Base-by-base conservation (phyloP, 2,888 invertebrate genomes). In the Cephus runcator region DNA sequence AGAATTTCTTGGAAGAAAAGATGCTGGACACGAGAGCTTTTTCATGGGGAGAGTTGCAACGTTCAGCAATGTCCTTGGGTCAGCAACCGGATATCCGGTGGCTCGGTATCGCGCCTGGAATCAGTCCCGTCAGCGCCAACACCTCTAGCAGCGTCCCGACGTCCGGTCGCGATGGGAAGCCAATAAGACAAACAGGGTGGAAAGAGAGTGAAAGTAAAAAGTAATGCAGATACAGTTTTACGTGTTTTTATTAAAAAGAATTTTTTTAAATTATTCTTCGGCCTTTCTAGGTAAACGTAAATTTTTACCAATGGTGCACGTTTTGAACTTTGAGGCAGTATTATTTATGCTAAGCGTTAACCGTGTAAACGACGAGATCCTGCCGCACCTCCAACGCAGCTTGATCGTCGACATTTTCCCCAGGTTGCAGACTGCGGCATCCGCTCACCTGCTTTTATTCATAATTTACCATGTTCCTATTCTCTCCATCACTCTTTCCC, bases 51-150 rank as follows among this genome's bases (percentile, higher is more conserved):
- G 71, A 33, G 31, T 34, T 12, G 71, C 71, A 30, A 33, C 71
- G 31, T 71, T 34, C 71, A 15, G 15, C 71, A 56, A 56, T 56
- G 40, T 56, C 40, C 23, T 56, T 84, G 86, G 87, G 86, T 87
- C 86, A 86, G 86, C 86, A 85, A 56, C 83, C 86, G 89, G 88
- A 89, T 87, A 82, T 85, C 87, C 85, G 85, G 86, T 86, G 87
- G 85, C 80, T 84, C 83, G 83, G 85, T 91, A 91, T 91, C 91
- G 85, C 81, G 82, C 83, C 85, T 88, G 88, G 88, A 87, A 91
- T 91, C 91, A 88, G 84, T 87, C 82, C 85, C 80, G 90, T 91
- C 91, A 90, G 91, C 90, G 40, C 30, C 40, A 77, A 78, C 74
- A 69, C 77, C 77, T 75, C 75, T 56, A 23, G 40, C 1, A 56